A percentile compares a stretch with the other conserved stretches of the same genome.
These are phyloP conservation scores for Euura saliciscinereae DNA, from an alignment of 1,140 invertebrate species.

Conservation along the genomic window DNA sequence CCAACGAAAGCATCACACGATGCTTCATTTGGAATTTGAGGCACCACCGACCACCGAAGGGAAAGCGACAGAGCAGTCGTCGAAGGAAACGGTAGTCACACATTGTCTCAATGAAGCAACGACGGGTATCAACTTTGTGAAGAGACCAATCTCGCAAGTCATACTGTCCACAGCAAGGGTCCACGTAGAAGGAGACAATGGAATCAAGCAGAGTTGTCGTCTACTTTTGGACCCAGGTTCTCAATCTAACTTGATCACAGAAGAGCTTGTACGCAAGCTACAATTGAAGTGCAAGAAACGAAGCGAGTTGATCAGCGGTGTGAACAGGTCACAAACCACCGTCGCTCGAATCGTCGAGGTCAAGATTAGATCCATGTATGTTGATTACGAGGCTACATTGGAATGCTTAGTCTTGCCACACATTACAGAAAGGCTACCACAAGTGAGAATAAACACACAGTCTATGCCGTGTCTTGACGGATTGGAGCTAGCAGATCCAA, in stretches of 20 bases:
- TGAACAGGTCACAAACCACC: not conserved
- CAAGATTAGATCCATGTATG: not conserved
- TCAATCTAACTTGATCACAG: not conserved
- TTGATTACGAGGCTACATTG: not conserved
- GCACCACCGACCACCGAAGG: not conserved
- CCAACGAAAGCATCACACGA: constrained; percentile 20
- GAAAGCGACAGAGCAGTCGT: not conserved
- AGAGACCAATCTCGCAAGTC: too few relatives aligned
- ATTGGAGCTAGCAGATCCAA: not conserved
- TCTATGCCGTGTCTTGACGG: not conserved
- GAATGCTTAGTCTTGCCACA: not conserved
- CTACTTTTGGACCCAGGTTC: not conserved
- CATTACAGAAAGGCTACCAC: not conserved
- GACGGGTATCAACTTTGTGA: not conserved
- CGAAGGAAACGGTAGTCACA: not conserved
- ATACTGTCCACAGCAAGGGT: too few relatives aligned
- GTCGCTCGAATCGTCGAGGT: not conserved
- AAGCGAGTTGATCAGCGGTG: not conserved
- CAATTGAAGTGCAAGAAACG: not conserved
- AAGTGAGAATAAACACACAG: not conserved
- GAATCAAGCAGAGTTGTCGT: too few relatives aligned
- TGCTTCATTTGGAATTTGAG: constrained; percentile 8
- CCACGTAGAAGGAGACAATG: too few relatives aligned
- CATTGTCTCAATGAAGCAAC: not conserved
- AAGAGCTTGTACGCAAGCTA: not conserved